Percentiles rank a stretch among this genome's conserved stretches.
phyloP scores from a whole-genome alignment of 2,113 vertebrate genomes.

The Felis chaus region DNA sequence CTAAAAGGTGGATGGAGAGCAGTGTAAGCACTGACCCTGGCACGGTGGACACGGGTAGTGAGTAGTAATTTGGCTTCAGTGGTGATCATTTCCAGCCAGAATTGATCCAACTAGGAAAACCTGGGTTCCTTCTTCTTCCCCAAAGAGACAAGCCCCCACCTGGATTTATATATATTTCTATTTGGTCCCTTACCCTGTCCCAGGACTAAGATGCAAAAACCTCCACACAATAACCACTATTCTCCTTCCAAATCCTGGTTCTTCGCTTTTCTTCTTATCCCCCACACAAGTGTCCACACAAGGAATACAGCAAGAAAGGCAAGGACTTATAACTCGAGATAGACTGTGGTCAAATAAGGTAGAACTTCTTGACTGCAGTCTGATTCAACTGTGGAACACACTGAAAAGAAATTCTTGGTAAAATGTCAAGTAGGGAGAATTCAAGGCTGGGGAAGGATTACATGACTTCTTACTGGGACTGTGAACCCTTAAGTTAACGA shows the following conservation, averaged over 20 bases:
- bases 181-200: not conserved
- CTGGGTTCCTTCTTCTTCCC: not conserved
- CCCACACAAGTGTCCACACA: not conserved
- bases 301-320: conserved; percentile 27
- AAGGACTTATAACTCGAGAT: not conserved
- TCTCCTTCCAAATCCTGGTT: conserved; percentile 37
- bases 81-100: not conserved
- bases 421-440: conserved; percentile 52
- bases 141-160: not conserved
- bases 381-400: not conserved
- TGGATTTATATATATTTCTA: not conserved
- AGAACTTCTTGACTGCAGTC: conserved; percentile 37
- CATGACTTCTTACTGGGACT: not conserved
- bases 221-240: not conserved
- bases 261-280: not conserved
- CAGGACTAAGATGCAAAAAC: not conserved
- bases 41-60: not conserved
- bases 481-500: conserved; percentile 6
- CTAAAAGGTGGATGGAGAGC: not conserved
- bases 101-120: not conserved
- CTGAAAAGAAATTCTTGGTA: conserved; percentile 57
- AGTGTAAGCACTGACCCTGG: not conserved
- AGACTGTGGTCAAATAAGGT: conserved; percentile 70
- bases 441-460: not conserved
- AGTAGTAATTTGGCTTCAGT: not conserved